Conservation (phyloP, 2,888 invertebrate genomes). For the Tetragnatha montana region DNA sequence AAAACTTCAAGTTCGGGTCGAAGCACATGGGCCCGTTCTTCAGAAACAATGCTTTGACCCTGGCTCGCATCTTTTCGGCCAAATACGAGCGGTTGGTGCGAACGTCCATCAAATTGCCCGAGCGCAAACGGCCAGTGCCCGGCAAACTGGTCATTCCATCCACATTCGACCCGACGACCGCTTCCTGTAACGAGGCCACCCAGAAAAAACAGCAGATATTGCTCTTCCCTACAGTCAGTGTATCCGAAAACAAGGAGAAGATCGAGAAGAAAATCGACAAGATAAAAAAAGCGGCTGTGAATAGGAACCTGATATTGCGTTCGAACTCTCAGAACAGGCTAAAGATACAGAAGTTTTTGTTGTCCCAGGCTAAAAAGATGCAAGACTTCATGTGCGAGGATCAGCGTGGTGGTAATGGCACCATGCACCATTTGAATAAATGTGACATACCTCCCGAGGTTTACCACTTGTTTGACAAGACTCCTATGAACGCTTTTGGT, state of each 20-base stretch:
- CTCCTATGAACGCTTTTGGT: conserved; percentile 3
- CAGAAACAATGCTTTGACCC: conserved; percentile 39
- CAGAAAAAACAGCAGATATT: conserved; percentile 32
- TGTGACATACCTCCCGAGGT: neutral
- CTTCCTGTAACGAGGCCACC: neutral
- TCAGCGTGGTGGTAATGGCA: conserved; percentile 27
- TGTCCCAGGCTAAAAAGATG: conserved; percentile 58
- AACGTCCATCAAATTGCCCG: conserved; percentile 9
- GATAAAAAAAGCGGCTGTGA: conserved; percentile 58
- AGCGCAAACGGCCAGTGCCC: conserved; percentile 41
- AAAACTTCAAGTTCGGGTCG: conserved; percentile 11
- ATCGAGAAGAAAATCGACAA: conserved; percentile 65
- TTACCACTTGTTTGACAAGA: conserved; percentile 20
- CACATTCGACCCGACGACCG: conserved; percentile 46
- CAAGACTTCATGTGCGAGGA: conserved; percentile 56
- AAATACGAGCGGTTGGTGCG: conserved; percentile 40
- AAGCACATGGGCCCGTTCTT: conserved; percentile 37
- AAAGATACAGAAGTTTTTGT: conserved; percentile 56
- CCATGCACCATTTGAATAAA: conserved; percentile 8
- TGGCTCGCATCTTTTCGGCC: conserved; percentile 44
- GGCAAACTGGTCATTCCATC: conserved; percentile 64
- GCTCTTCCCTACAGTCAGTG: conserved; percentile 55
- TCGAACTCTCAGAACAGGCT: conserved; percentile 48
- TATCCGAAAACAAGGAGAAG: conserved; percentile 66
- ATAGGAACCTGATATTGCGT: conserved; percentile 48